A percentile compares a stretch with the other conserved stretches of the same genome.
Evolutionary conservation across 2,888 invertebrate genomes (phyloP).

Genomic region (Anaspis maculata): DNA sequence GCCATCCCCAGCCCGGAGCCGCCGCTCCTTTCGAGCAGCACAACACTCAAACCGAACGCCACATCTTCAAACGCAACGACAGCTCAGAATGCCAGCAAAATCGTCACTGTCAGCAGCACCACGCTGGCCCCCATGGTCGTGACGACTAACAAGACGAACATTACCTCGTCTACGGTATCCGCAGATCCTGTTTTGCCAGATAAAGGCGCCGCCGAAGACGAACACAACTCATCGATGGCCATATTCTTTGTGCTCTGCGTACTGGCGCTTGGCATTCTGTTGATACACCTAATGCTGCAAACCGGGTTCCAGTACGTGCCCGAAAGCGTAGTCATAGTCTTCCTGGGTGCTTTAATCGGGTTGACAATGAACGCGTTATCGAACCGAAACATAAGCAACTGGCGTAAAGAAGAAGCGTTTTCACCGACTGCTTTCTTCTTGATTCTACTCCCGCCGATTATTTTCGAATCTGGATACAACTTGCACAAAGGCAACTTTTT

Average conservation of each 20-base stretch:
- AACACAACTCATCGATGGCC: slow-evolving; percentile 93
- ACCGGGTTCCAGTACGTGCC: slow-evolving; percentile 95
- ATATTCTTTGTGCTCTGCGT: slow-evolving; percentile 97
- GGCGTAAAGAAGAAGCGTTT: slow-evolving; percentile 96
- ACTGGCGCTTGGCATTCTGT: slow-evolving; percentile 84
- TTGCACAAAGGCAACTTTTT: slow-evolving; percentile 94
- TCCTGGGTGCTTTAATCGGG: slow-evolving; percentile 89
- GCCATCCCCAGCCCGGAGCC: no score
- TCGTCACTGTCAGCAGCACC: no score
- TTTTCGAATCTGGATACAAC: slow-evolving; percentile 98
- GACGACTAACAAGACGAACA: slow-evolving; percentile 34
- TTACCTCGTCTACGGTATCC: slow-evolving; percentile 47
- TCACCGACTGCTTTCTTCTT: slow-evolving; percentile 98
- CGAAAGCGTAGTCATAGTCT: slow-evolving; percentile 94
- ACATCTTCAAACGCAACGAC: no score
- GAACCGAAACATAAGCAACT: slow-evolving; percentile 81
- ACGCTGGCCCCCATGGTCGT: no score
- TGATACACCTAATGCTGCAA: slow-evolving; percentile 91
- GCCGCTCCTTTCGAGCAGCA: no score
- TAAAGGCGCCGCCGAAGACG: slow-evolving; percentile 88
- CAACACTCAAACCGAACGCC: no score
- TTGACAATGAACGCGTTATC: slow-evolving; percentile 84
- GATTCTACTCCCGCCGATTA: slow-evolving; percentile 93
- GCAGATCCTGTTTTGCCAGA: slow-evolving; percentile 77
- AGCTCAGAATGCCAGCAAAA: no score